Evolutionary conservation across 2,113 vertebrate genomes (phyloP), one percentile per base, ranked within the genome.

Genomic region (Heterochromis multidens): DNA sequence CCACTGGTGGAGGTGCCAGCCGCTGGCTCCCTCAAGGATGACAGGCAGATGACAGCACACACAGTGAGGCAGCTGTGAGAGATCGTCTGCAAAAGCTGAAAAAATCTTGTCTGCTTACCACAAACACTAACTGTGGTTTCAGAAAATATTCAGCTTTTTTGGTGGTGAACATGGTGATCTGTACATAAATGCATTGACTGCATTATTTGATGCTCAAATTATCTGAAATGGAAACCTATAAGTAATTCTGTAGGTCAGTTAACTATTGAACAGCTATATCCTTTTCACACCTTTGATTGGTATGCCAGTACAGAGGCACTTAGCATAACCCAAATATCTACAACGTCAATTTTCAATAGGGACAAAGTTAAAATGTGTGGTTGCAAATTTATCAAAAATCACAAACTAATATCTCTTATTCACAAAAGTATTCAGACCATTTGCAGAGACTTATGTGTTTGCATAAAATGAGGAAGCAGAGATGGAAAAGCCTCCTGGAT

Each of bases 1-100:
- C 87, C 81, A 87, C 46, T 86, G 82, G 76, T 77, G 63, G 80
- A 74, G 58, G 77, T 86, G 85, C 81, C 87, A 91, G 85, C 88
- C 52, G 21, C 87, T 78, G 80, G 87, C 85, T 85, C 80, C 81
- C 79, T 86, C 65, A 85, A 65, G 77, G 79, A 79, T 89, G 88
- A 90, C 85, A 88, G 85, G 58, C 87, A 89, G 83, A 89, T 90
- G 88, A 89, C 88, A 77, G 86, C 67, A 78, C 87, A 77, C 81
- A 80, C 85, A 77, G 43, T 7, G 76, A 83, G 72, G 79, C 82
- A 81, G 84, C 62, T 78, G 82, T 52, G 70, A 61, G 67, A 78
- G 40, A 84, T 83, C 84, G 25, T 83, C 82, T 65, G 72, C 59
- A 81, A 79, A 83, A 77, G 80, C 59, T 62, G 40, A 19, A 60